Evolutionary conservation across 2,797 vertebrate genomes (phyloP), one percentile per base, ranked within the genome.

Genomic region (Synanceia verrucosa): DNA sequence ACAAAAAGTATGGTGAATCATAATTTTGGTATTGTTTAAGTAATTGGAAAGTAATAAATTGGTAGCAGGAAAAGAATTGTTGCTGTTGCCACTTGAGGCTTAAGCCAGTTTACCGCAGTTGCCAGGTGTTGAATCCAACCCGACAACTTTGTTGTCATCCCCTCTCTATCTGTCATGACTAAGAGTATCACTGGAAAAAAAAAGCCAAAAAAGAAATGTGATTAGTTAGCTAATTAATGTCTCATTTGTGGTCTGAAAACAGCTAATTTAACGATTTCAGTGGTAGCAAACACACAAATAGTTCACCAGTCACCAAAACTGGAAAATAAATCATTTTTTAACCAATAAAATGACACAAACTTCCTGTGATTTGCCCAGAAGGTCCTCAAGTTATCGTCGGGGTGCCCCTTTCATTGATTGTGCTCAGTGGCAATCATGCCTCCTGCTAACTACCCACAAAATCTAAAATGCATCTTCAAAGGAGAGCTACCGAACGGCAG

Each of bases 401-500:
- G 5, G 1, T 12, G n/a, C 19, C 43, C 4, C 5, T 12, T 63
- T 78, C 37, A 46, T 50, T 61, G 14, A 21, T 51, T 18, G 44
- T 56, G n/a, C 47, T 48, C 19, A 3, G 23, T 16, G 4, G 13
- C 31, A 59, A 34, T 39, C 18, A 3, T 6, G 46, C 23, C 43
- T 48, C 34, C n/a, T 1, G 16, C 41, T 62, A 69, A 52, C 43
- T 33, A 52, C 24, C 7, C 14, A 52, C 26, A 47, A 56, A 57
- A 34, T 53, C 7, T 34, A 8, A 60, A 50, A 52, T 12, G 13
- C 16, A 44, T 34, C 2, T 55, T 62, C 9, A 48, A 39, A 47
- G 18, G 57, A 62, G 26, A 50, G 33, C 26, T 56, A 5, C 36
- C 37, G 44, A 43, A 58, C 44, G 57, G 46, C 31, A 72, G 29